These are phyloP conservation scores for Rhamnusium bicolor DNA, from an alignment of 2,888 invertebrate genomes.

Conservation along the genomic window DNA sequence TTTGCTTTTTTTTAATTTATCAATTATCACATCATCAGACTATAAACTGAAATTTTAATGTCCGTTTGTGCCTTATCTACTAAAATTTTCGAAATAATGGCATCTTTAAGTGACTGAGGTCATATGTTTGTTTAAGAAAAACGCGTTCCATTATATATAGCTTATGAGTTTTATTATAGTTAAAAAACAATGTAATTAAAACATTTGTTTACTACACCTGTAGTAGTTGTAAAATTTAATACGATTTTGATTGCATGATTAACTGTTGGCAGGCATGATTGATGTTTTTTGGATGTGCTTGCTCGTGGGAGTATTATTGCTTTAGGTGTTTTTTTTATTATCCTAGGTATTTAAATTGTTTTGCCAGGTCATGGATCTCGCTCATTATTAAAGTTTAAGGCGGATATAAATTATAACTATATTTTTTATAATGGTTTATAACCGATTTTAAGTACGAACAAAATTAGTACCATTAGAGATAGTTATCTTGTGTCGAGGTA, in stretches of 20 bases:
- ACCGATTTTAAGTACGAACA: neutral
- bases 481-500: neutral
- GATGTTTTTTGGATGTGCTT: slow-evolving; percentile 21
- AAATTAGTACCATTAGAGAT: neutral
- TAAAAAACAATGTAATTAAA: neutral
- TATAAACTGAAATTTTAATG: no score
- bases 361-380: neutral
- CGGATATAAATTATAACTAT: neutral
- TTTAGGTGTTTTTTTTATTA: slow-evolving; percentile 5
- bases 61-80: no score
- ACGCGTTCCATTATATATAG: neutral
- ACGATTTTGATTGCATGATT: slow-evolving; percentile 20
- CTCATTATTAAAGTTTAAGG: neutral
- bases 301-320: slow-evolving; percentile 21
- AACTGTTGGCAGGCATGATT: slow-evolving; percentile 7
- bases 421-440: neutral
- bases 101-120: no score
- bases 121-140: neutral
- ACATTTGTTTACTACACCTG: slow-evolving; percentile 1
- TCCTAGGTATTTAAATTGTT: neutral
- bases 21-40: no score
- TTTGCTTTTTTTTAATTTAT: no score
- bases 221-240: slow-evolving; percentile 11
- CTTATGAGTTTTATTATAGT: neutral
- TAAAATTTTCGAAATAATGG: no score